A percentile compares a stretch with the other conserved stretches of the same genome.
Conservation (phyloP, 2,888 invertebrate genomes). For the Lysandra bellargus region DNA sequence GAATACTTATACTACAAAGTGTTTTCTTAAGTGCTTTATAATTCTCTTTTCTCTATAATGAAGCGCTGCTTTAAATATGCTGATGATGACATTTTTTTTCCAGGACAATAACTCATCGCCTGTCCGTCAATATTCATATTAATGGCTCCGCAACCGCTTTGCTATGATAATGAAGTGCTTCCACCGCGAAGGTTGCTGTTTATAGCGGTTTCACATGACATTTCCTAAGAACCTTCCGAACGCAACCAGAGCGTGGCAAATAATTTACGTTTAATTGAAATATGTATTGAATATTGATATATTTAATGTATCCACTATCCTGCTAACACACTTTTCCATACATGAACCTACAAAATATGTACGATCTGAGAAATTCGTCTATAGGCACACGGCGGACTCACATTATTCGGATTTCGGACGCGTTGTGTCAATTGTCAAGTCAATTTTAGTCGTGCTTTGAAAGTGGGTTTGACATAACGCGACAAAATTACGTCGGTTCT, state of each 20-base stretch:
- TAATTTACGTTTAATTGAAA: conserved; percentile 16
- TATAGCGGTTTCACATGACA: conserved; percentile 29
- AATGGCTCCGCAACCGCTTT: conserved; percentile 1
- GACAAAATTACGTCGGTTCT: too few species aligned
- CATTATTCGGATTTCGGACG: too few species aligned
- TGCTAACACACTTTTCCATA: too few species aligned
- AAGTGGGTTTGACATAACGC: too few species aligned
- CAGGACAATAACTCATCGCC: not conserved
- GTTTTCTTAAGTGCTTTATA: not conserved
- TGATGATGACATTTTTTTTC: not conserved
- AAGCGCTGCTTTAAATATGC: not conserved
- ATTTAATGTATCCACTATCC: not conserved
- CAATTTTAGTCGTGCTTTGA: too few species aligned
- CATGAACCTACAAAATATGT: not conserved
- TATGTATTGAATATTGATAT: conserved; percentile 9
- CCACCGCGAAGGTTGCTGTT: conserved; percentile 7
- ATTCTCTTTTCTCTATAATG: not conserved
- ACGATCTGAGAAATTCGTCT: not conserved
- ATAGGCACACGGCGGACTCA: too few species aligned
- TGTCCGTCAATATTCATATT: conserved; percentile 9
- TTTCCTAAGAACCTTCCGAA: conserved; percentile 24
- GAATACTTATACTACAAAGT: not conserved
- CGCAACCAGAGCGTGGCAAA: conserved; percentile 25
- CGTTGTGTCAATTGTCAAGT: too few species aligned
- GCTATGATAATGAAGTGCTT: conserved; percentile 21